Conservation (phyloP, 2,888 invertebrate species). For the Andricus quercusramuli region DNA sequence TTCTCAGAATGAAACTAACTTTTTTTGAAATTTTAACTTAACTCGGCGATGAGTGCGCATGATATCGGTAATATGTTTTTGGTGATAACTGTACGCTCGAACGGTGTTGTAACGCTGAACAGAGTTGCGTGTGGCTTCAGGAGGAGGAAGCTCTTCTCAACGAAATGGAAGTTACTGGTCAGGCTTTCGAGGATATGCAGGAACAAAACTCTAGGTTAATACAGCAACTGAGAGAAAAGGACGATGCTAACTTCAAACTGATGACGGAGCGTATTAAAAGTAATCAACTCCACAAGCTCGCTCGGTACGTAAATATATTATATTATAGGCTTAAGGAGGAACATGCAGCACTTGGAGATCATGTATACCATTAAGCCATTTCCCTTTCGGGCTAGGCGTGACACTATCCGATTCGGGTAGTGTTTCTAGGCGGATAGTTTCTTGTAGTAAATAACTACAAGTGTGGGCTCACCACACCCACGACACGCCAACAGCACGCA, state of each 20-base stretch:
- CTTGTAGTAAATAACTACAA: too few species aligned
- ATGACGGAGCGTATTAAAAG: conserved; percentile 98
- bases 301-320: conserved; percentile 71
- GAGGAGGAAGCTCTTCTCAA: conserved; percentile 98
- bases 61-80: not conserved
- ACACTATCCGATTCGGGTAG: too few species aligned
- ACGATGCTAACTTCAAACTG: conserved; percentile 98
- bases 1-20: not conserved
- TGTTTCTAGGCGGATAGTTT: too few species aligned
- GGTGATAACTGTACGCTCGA: conserved; percentile 59
- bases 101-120: conserved; percentile 76
- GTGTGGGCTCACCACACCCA: too few species aligned
- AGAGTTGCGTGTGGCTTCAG: conserved; percentile 79
- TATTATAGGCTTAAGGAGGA: not conserved
- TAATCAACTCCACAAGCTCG: conserved; percentile 95
- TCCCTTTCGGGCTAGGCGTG: too few species aligned
- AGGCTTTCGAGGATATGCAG: conserved; percentile 99
- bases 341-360: too few species aligned
- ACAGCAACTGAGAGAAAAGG: conserved; percentile 97
- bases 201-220: conserved; percentile 97
- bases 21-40: not conserved
- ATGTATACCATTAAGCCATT: too few species aligned
- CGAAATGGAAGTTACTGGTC: conserved; percentile 99
- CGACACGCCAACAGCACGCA: too few species aligned
- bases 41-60: conserved; percentile 33